Base-by-base conservation (phyloP, 2,888 invertebrate species). In the Macrophya annulata region DNA sequence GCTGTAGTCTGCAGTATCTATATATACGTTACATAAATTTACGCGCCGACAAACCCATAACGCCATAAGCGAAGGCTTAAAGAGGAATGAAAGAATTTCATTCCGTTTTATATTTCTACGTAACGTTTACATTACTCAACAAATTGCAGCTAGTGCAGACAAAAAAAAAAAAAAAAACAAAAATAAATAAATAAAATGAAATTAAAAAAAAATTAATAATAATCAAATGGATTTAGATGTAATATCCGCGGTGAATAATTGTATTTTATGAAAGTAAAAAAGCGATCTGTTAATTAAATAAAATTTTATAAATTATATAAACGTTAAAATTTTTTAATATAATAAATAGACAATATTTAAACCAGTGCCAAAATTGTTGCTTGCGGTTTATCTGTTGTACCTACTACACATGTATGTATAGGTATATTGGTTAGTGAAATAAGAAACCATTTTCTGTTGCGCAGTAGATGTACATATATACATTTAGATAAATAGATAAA, bases 81-180 rank as follows among this genome's bases (percentile, higher is more conserved):
- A 68, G 55, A 55, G 12, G 68, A 9, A 25, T 37, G 12, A 15
- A 68, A 37, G 68, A 68, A 68, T 68, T 37, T 68, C 68, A 68
- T 68, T 68, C 68, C 31, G 68, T 68, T 68, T 37, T 68, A 37
- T 68, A 68, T 68, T 68, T 68, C 17, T 37, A 68, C 68, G 68
- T 37, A 37, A 62, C 25, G 37, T 37, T 12, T 5, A 12, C 17
- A 68, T 37, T 25, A 62, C 25, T 62, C 62, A 62, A 62, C 25
- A 4, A 62, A 25, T 62, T 4, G 25, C 25, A 62, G 12, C 62
- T 62, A 62, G 12, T 62, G 62, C 55, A n/a, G n/a, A n/a, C 17
- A n/a, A 2, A 3, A 8, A 0, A n/a, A 8, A n/a, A 17, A 43
- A 43, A n/a, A 31, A 31, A 31, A 31, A 31, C 3, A 31, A 31